Base-by-base conservation (phyloP, 2,113 vertebrate species). In the Pluvianellus socialis region DNA sequence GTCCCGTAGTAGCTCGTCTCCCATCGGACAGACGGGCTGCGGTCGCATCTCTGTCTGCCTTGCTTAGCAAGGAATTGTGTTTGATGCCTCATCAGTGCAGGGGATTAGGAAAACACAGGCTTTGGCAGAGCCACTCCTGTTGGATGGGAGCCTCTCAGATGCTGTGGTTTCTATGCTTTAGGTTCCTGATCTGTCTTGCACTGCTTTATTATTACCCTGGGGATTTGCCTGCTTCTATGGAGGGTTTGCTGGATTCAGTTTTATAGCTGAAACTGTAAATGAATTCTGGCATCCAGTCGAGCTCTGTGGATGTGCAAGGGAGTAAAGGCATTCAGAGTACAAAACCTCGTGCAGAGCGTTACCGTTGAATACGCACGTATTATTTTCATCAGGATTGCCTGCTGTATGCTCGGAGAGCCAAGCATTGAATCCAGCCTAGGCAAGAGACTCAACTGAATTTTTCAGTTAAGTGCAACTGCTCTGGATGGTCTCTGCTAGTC, bases 171-270 rank as follows among this genome's bases (percentile, higher is more conserved):
- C 95, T 92, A 45, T 47, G 70, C 95, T 88, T 96, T 56, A 55
- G 84, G 94, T 95, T 95, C 88, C 79, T 80, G 50, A 49, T 88
- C 95, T 74, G 40, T 22, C 63, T 66, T 23, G 63, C 79, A 0
- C 86, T 56, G 90, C 86, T 88, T 95, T 93, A 56, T 77, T 96
- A 3, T 92, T 92, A 6, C 92, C 6, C 94, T 35, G 59, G 90
- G 97, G 93, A 73, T 88, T 96, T 59, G 10, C 14, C 95, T 95
- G 97, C 86, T 92, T 63, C 90, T 88, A 20, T 44, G 72, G 67
- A 90, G 72, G 80, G 40, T 62, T 91, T 95, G 81, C 89, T 91
- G 77, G 70, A 73, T 40, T 76, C 55, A 5, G n/a, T 86, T 97
- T 95, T 95, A 76, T 7, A 44, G 92, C 74, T 2, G 33, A 49